Conservation (phyloP, 2,113 vertebrate species). For the Loxodonta africana region DNA sequence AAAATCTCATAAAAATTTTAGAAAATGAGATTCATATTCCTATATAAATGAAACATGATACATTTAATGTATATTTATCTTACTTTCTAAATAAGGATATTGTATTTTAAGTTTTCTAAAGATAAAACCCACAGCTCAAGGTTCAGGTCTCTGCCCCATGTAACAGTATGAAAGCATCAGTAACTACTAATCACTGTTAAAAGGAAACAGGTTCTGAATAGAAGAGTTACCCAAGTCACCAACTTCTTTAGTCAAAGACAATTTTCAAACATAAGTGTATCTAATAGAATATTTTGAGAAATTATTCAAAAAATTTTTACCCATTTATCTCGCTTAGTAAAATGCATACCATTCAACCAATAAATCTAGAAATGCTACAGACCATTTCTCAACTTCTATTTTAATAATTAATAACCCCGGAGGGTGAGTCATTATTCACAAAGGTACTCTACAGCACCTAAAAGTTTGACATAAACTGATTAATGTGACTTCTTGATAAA, state of each 20-base stretch:
- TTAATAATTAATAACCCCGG: slow-evolving; percentile 48
- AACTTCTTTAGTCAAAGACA: neutral
- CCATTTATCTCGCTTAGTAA: neutral
- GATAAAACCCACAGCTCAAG: neutral
- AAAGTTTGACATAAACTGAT: slow-evolving; percentile 60
- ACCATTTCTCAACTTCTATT: neutral
- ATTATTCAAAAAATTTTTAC: neutral
- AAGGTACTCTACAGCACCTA: neutral
- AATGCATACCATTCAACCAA: neutral
- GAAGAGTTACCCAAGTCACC: neutral
- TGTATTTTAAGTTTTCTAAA: neutral
- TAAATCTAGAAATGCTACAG: neutral
- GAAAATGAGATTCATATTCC: neutral
- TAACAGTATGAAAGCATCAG: neutral
- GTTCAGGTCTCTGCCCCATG: neutral
- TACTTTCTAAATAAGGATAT: neutral
- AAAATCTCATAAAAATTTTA: neutral
- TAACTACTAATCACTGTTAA: neutral
- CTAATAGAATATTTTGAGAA: slow-evolving; percentile 5
- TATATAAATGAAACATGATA: neutral
- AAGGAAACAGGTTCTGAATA: neutral
- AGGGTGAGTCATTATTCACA: slow-evolving; percentile 72
- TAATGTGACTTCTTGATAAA: slow-evolving; percentile 82
- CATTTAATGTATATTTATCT: neutral
- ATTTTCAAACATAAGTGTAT: slow-evolving; percentile 3